Evolutionary conservation across 2,888 invertebrate species (phyloP).

Genomic region (Alcis repandata): DNA sequence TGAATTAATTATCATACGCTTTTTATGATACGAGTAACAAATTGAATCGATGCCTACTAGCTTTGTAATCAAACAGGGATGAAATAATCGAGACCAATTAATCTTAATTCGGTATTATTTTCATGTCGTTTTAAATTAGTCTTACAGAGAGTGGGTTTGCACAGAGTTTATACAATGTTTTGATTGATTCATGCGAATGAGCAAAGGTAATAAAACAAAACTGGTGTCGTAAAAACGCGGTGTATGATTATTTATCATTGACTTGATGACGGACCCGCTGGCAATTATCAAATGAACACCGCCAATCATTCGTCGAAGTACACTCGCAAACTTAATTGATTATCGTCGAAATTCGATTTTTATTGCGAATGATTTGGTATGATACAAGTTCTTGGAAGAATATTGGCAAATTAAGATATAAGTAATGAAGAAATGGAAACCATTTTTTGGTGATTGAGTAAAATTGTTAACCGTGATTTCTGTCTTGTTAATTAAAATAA

Average conservation of each 20-base stretch:
- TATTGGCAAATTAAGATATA: conserved; percentile 36
- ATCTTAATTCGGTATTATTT: conserved; percentile 43
- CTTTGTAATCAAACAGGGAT: conserved; percentile 44
- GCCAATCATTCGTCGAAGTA: conserved; percentile 49
- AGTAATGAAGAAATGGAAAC: conserved; percentile 18
- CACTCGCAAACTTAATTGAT: conserved; percentile 49
- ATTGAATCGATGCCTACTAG: conserved; percentile 44
- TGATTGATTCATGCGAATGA: conserved; percentile 56
- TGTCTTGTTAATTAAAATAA: neutral
- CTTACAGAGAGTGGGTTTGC: conserved; percentile 38
- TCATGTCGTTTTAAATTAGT: conserved; percentile 42
- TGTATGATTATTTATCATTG: conserved; percentile 59
- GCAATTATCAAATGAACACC: conserved; percentile 64
- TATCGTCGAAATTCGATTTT: conserved; percentile 46
- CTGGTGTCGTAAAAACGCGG: conserved; percentile 66
- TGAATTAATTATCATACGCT: conserved; percentile 44
- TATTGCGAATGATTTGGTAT: conserved; percentile 46
- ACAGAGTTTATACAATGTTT: conserved; percentile 45
- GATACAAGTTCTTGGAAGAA: conserved; percentile 40
- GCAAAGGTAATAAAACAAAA: conserved; percentile 62
- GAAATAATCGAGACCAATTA: conserved; percentile 48
- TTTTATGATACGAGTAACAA: conserved; percentile 44
- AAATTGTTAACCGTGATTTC: neutral
- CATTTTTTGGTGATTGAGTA: neutral
- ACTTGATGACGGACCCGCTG: conserved; percentile 54